phyloP scores from a whole-genome alignment of 2,797 vertebrate species.

The Xerus rutilus region DNA sequence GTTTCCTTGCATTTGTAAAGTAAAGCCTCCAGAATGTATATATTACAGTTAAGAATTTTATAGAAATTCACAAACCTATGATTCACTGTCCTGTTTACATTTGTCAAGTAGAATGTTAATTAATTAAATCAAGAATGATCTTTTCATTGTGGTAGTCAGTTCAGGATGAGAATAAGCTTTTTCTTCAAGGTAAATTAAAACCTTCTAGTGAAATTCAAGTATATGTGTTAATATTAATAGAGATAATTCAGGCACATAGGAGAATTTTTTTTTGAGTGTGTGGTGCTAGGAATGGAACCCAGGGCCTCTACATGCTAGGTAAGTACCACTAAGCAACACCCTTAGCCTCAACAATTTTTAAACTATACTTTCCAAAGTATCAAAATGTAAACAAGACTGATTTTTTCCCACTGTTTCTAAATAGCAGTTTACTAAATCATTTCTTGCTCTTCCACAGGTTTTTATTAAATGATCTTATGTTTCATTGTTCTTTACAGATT shows the following conservation, averaged over 20 bases:
- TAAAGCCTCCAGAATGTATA: not conserved
- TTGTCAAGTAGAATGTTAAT: not conserved
- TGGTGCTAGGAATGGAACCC: too few species aligned
- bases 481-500: not conserved
- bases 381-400: slow-evolving; percentile 5
- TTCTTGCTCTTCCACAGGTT: not conserved
- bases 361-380: not conserved
- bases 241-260: not conserved
- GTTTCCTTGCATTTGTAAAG: not conserved
- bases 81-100: not conserved
- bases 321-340: not conserved
- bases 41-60: not conserved
- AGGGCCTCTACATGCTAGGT: not conserved
- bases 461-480: not conserved
- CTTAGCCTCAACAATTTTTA: not conserved
- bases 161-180: not conserved
- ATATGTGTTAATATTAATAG: not conserved
- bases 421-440: not conserved
- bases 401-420: slow-evolving; percentile 14
- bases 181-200: not conserved
- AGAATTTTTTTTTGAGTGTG: not conserved
- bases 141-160: not conserved
- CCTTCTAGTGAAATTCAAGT: not conserved
- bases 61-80: not conserved
- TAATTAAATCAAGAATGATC: not conserved